These are phyloP conservation scores for Notodonta ziczac DNA, from an alignment of 2,888 invertebrate species.

Conservation along the genomic window DNA sequence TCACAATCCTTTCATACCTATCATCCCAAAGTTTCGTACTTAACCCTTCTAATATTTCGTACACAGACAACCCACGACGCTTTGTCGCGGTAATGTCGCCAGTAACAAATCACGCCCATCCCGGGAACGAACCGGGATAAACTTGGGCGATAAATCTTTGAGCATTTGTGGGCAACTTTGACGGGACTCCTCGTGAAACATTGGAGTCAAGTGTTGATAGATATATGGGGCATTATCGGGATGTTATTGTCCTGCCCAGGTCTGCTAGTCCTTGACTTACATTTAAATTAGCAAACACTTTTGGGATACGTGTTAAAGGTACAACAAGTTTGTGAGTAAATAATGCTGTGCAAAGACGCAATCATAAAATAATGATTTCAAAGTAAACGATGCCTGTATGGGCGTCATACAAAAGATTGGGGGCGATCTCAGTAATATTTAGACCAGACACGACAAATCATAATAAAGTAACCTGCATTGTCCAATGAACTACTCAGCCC, in stretches of 20 bases:
- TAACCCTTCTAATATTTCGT: slow-evolving; percentile 2
- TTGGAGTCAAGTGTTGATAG: background rate
- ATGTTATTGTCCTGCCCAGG: background rate
- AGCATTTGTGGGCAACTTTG: slow-evolving; percentile 5
- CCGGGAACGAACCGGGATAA: slow-evolving; percentile 3
- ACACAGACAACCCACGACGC: background rate
- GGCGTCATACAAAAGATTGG: no score
- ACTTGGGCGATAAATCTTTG: slow-evolving; percentile 3
- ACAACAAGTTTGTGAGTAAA: no score
- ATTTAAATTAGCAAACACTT: no score
- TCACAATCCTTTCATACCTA: background rate
- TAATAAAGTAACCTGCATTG: no score
- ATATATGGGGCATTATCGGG: background rate
- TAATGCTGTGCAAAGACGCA: no score
- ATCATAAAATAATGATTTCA: no score
- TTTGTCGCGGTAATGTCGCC: slow-evolving; percentile 3
- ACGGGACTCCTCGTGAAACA: background rate
- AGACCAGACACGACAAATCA: no score
- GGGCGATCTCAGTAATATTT: no score
- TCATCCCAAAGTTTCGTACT: background rate
- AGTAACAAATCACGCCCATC: slow-evolving; percentile 4
- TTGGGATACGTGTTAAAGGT: no score
- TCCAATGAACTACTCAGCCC: no score
- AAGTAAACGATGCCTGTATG: no score
- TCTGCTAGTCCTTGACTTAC: background rate